These are phyloP conservation scores for Thalassarche chlororhynchos DNA, from an alignment of 2,113 vertebrate genomes.

Conservation along the genomic window DNA sequence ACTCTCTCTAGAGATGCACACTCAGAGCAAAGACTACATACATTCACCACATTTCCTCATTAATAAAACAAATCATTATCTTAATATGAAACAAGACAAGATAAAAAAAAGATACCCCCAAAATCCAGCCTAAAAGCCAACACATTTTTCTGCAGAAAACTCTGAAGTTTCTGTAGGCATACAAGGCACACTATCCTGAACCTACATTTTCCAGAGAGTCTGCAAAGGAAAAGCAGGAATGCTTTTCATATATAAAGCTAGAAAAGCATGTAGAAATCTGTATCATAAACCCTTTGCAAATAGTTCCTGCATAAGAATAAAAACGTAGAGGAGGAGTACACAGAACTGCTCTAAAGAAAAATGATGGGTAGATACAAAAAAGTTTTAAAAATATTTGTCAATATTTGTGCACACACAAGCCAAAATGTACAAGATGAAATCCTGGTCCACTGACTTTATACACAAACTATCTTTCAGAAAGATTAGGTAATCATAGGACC, in stretches of 20 bases:
- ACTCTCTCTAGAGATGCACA: not conserved
- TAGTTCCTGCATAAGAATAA: not conserved
- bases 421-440: not conserved
- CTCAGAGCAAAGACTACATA: not conserved
- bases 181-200: not conserved
- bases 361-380: not conserved
- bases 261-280: not conserved
- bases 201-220: not conserved
- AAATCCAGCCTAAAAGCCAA: not conserved
- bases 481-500: not conserved
- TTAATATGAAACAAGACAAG: not conserved
- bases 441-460: not conserved
- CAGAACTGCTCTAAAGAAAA: not conserved
- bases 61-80: not conserved
- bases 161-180: not conserved
- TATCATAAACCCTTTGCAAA: not conserved
- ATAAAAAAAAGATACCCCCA: not conserved
- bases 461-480: not conserved
- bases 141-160: not conserved
- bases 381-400: not conserved
- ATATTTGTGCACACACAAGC: not conserved
- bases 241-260: not conserved
- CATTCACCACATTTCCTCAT: not conserved
- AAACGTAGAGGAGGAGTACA: not conserved
- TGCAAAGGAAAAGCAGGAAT: not conserved